Conservation (phyloP, 2,888 invertebrate species). For the Hemicrepidius hirtus region DNA sequence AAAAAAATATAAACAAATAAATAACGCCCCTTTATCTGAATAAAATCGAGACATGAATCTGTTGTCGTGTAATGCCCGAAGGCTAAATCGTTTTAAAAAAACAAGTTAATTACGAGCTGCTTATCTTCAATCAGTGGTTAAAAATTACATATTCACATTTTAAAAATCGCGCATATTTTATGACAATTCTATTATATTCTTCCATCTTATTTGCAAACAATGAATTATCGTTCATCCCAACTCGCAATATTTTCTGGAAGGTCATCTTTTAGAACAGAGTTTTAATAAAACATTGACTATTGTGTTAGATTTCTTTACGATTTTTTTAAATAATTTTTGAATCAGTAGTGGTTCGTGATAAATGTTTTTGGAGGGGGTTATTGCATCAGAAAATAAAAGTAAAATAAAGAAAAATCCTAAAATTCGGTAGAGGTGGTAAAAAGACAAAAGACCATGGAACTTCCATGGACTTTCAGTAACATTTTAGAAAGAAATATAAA, state of each 20-base stretch:
- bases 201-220: constrained; percentile 45
- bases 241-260: constrained; percentile 13
- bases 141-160: constrained; percentile 26
- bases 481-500: too few relatives aligned
- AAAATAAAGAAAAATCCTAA: too few relatives aligned
- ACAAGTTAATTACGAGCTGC: constrained; percentile 25
- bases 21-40: constrained; percentile 14
- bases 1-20: constrained; percentile 20
- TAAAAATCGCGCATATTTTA: constrained; percentile 32
- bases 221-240: constrained; percentile 28
- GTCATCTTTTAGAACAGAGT: constrained; percentile 24
- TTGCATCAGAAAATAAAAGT: too few relatives aligned
- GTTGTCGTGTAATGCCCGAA: constrained; percentile 31
- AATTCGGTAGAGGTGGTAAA: too few relatives aligned
- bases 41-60: constrained; percentile 23
- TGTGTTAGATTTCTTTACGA: not conserved
- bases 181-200: constrained; percentile 42
- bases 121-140: constrained; percentile 23
- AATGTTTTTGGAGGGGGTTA: too few relatives aligned
- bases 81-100: constrained; percentile 31
- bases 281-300: constrained; percentile 16
- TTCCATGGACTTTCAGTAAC: too few relatives aligned
- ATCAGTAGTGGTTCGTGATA: too few relatives aligned
- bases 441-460: too few relatives aligned
- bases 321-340: too few relatives aligned